Evolutionary conservation across 2,888 invertebrate species (phyloP).

Genomic region (Drosophila lacicola): DNA sequence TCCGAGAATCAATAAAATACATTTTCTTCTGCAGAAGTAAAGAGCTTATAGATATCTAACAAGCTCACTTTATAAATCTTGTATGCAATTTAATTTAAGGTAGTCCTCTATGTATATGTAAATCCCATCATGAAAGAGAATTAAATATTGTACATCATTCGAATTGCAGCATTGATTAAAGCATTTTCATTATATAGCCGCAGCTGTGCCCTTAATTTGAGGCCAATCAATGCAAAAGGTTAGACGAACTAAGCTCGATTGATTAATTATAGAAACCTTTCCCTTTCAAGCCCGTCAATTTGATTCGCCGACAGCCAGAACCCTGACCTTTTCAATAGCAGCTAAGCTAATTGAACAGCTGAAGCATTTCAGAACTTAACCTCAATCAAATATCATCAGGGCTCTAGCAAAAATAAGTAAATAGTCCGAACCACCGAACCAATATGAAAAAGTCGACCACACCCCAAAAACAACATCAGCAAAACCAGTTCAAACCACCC

Average conservation of each 20-base stretch:
- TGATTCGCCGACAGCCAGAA: constrained; percentile 6
- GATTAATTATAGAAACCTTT: constrained; percentile 36
- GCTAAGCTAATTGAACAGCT: constrained; percentile 55
- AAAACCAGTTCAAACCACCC: constrained; percentile 9
- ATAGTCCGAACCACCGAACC: constrained; percentile 26
- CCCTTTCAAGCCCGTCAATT: too few relatives aligned
- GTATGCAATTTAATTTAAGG: neutral
- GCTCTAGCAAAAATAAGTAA: constrained; percentile 38
- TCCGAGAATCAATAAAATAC: constrained; percentile 51
- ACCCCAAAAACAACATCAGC: constrained; percentile 14
- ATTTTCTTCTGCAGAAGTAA: constrained; percentile 31
- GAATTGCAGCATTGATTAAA: too few relatives aligned
- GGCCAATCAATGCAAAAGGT: constrained; percentile 10
- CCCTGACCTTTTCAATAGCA: constrained; percentile 47
- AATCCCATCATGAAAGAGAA: too few relatives aligned
- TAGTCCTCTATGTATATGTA: too few relatives aligned
- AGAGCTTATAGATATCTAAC: neutral
- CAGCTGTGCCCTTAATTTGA: constrained; percentile 2
- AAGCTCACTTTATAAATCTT: neutral
- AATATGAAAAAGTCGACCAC: constrained; percentile 26
- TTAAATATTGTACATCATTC: too few relatives aligned
- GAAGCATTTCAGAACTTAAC: constrained; percentile 59
- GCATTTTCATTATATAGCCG: neutral
- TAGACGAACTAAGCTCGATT: constrained; percentile 4
- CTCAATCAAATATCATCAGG: constrained; percentile 45